Evolutionary conservation across 2,113 vertebrate genomes (phyloP).

Genomic region (Boleophthalmus pectinirostris): DNA sequence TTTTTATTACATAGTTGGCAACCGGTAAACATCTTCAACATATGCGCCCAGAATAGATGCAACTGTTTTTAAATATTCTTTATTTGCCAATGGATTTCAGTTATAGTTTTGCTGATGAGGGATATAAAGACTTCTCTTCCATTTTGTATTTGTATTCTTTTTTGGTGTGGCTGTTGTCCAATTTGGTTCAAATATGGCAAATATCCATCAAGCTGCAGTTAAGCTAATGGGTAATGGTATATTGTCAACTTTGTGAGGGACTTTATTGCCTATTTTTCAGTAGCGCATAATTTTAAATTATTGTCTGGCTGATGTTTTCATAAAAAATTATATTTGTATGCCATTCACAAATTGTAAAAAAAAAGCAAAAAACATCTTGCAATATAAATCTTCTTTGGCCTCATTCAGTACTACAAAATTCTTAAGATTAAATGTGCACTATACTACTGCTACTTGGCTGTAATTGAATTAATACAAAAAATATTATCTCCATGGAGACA

Average conservation of each 20-base stretch:
- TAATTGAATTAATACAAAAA: too few species aligned
- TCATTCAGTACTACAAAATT: too few species aligned
- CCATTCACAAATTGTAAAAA: too few species aligned
- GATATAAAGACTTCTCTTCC: neutral
- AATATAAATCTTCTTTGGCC: too few species aligned
- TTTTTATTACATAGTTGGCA: conserved; percentile 21
- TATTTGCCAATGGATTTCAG: neutral
- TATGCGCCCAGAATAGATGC: conserved; percentile 25
- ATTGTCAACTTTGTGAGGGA: neutral
- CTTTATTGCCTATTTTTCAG: neutral
- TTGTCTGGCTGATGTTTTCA: neutral
- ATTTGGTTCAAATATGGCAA: neutral
- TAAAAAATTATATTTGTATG: too few species aligned
- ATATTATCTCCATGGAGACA: too few species aligned
- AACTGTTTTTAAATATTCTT: conserved; percentile 7
- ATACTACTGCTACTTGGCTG: too few species aligned
- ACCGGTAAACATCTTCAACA: conserved; percentile 23
- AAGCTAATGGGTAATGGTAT: neutral
- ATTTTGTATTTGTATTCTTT: neutral
- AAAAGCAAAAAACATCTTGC: too few species aligned
- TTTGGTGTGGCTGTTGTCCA: neutral
- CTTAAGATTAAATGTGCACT: too few species aligned
- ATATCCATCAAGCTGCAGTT: neutral
- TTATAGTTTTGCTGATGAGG: neutral
- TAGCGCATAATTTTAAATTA: neutral